Evolutionary conservation across 2,797 vertebrate genomes (phyloP), one percentile per base, ranked within the genome.

Genomic region (Malurus leucopterus): DNA sequence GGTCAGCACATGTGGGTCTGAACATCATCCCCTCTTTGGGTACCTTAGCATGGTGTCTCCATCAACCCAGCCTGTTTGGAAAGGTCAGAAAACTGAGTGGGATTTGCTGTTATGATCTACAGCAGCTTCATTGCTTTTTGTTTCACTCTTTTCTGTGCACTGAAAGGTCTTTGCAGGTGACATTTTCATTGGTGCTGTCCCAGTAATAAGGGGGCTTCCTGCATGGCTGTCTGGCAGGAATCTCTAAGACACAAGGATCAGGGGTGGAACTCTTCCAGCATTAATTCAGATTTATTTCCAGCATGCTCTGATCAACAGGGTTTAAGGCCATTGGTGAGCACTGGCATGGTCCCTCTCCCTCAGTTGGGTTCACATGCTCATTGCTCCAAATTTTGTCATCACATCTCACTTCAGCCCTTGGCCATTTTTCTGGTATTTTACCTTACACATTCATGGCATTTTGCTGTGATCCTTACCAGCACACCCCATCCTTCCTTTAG

Each of bases 361-460:
- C 40, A 8, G 5, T 4, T 51, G 32, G 20, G 30, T 47, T 82
- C 71, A 46, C n/a, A 13, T 50, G 4, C 43, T 58, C 0, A 2
- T 15, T 41, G 34, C 47, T 36, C 34, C 8, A 11, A 15, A n/a
- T 29, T 68, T 51, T 75, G 17, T 22, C 8, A 2, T 54, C 15
- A 15, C 2, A 3, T 64, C 49, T 79, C 53, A 5, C 43, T 70
- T 89, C 36, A 63, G 26, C 29, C 13, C 30, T 59, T 51, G 40
- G 17, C 26, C 49, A 16, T 63, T 23, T 5, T 47, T 62, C 38
- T 59, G 44, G 13, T n/a, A 17, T 82, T 24, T 86, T 68, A 55
- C 27, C 24, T 59, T 3, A 2, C 1, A 3, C 3, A 4, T 32
- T 73, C 24, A 5, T 27, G 7, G 13, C 5, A 5, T 44, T 50